A percentile compares a stretch with the other conserved stretches of the same genome.
Evolutionary conservation across 2,888 invertebrate species (phyloP).

Genomic region (Parnassius glacialis): DNA sequence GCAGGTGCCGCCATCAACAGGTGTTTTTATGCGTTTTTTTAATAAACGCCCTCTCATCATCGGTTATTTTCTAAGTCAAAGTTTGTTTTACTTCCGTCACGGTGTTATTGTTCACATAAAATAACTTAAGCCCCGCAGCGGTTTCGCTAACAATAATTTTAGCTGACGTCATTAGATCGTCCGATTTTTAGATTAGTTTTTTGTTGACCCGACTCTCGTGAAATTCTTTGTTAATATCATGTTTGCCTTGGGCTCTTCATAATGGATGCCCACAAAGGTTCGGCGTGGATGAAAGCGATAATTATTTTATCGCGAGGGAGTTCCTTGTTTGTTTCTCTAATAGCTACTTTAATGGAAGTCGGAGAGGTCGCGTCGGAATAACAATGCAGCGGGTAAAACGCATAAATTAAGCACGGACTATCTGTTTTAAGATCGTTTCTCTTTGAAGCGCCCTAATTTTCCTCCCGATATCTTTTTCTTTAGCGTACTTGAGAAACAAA

Average conservation of each 20-base stretch:
- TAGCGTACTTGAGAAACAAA: conserved; percentile 19
- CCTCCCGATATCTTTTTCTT: conserved; percentile 26
- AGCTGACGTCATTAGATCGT: conserved; percentile 71
- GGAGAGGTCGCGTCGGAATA: conserved; percentile 54
- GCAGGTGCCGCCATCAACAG: conserved; percentile 43
- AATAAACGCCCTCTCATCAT: conserved; percentile 51
- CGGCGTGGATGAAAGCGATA: conserved; percentile 73
- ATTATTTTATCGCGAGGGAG: conserved; percentile 76
- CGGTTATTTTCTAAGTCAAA: conserved; percentile 47
- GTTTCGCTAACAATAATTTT: conserved; percentile 51
- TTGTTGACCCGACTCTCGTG: conserved; percentile 47
- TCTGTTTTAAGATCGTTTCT: conserved; percentile 46
- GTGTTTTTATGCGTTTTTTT: conserved; percentile 54
- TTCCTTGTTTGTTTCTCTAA: conserved; percentile 80
- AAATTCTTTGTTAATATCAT: conserved; percentile 57
- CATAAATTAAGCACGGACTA: conserved; percentile 62
- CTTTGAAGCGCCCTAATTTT: conserved; percentile 37
- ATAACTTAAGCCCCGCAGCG: conserved; percentile 53
- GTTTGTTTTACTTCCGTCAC: conserved; percentile 76
- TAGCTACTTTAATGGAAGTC: conserved; percentile 74
- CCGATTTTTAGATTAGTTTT: conserved; percentile 61
- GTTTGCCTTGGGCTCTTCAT: conserved; percentile 50
- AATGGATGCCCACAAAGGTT: conserved; percentile 47
- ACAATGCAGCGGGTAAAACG: conserved; percentile 56
- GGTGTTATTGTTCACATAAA: conserved; percentile 55